Base-by-base conservation (phyloP, 2,888 invertebrate genomes). In the Meandrusa payeni region DNA sequence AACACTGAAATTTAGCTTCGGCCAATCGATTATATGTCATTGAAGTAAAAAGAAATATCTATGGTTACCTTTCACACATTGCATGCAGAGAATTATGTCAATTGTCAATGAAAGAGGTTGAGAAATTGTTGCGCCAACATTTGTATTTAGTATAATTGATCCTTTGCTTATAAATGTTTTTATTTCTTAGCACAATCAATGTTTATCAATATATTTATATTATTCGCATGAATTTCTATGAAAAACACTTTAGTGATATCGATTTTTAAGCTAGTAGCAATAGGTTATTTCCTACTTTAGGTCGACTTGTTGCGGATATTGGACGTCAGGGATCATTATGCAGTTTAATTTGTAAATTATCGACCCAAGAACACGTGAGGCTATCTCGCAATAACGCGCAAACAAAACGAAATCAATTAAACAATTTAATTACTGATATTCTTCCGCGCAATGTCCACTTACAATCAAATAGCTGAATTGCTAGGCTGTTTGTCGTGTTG, bases 141-240 rank as follows among this genome's bases (percentile, higher is more conserved):
- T 62, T 69, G 77, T 77, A 77, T 76, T 82, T 81, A 79, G 77
- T 67, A 52, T 72, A 72, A 74, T 67, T 63, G 60, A 57, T 64
- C 57, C 52, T 64, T 52, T 51, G 60, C 62, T 69, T 69, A 64
- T 67, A 53, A 59, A 68, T 57, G 55, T 53, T 58, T n/a, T 69
- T 61, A 46, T 64, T 62, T 65, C 50, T 72, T 73, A 75, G 71
- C 68, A 69, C 79, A 77, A 74, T 73, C 58, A 55, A 67, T 61
- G 52, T 55, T 56, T 57, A 62, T 64, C 67, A 64, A 64, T 64
- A 62, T 64, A 57, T 33, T 44, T 38, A 13, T 33, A 36, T 42
- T 22, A 41, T 24, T 27, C 24, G 7, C 10, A 38, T 32, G 24
- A 31, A 28, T 41, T 41, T 31, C 11, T 31, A 41, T 24, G 17